A percentile compares a stretch with the other conserved stretches of the same genome.
Evolutionary conservation across 2,113 vertebrate species (phyloP).

Genomic region (Sciurus niger): DNA sequence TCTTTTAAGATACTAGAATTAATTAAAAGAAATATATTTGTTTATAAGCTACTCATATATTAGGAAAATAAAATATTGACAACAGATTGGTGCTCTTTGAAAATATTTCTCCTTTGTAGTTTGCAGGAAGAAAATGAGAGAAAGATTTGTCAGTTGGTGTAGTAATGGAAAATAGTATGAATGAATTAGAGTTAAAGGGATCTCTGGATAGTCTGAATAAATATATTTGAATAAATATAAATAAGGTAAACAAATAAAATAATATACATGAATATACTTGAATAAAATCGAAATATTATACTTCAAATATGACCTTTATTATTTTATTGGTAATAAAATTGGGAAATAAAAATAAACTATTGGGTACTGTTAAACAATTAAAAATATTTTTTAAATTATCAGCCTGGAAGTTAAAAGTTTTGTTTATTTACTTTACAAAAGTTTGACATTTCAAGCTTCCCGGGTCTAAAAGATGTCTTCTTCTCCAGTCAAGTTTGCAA

Average conservation of each 20-base stretch:
- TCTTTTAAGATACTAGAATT: neutral
- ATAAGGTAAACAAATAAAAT: no score
- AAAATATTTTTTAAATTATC: neutral
- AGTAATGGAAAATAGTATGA: conserved; percentile 35
- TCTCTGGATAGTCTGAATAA: neutral
- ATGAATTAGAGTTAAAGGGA: neutral
- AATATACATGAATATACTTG: neutral
- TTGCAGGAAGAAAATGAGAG: neutral
- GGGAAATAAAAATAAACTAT: conserved; percentile 7
- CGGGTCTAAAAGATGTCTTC: neutral
- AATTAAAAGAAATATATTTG: neutral
- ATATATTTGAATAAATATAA: neutral
- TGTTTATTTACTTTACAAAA: neutral
- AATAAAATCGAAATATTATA: neutral
- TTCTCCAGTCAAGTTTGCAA: neutral
- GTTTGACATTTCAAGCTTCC: neutral
- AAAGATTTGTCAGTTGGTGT: neutral
- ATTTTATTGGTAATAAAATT: conserved; percentile 9
- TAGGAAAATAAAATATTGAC: conserved; percentile 1
- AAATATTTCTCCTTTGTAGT: neutral
- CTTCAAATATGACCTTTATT: neutral
- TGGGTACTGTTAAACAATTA: neutral
- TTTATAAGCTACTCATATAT: neutral
- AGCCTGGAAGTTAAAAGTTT: neutral
- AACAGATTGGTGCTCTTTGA: neutral